A percentile compares a stretch with the other conserved stretches of the same genome.
Evolutionary conservation across 2,888 invertebrate genomes (phyloP).

Genomic region (Philereme vetulata): DNA sequence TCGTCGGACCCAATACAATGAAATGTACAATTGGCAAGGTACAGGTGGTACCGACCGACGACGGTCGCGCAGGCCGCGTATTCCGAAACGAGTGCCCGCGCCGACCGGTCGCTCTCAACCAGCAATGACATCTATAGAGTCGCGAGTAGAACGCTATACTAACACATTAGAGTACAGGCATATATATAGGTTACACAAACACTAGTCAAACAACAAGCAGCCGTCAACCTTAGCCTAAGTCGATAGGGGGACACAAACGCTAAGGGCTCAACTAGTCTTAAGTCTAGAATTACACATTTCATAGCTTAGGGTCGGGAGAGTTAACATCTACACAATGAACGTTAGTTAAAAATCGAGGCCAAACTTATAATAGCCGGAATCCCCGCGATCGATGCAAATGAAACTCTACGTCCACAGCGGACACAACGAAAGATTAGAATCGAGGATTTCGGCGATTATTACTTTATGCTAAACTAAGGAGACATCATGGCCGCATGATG

Average conservation of each 20-base stretch:
- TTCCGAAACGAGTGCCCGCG: conserved; percentile 34
- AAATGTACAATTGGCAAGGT: conserved; percentile 74
- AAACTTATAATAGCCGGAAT: conserved; percentile 51
- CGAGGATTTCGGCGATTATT: conserved; percentile 63
- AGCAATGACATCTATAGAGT: conserved; percentile 55
- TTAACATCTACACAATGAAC: conserved; percentile 46
- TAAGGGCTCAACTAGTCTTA: conserved; percentile 42
- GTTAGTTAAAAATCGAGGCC: conserved; percentile 79
- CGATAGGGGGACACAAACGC: conserved; percentile 44
- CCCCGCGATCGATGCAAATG: conserved; percentile 33
- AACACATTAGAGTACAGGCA: conserved; percentile 57
- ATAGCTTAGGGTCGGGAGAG: conserved; percentile 71
- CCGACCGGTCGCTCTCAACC: conserved; percentile 62
- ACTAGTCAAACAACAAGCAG: conserved; percentile 60
- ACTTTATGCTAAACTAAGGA: conserved; percentile 63
- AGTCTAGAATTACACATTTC: conserved; percentile 78
- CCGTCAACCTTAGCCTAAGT: conserved; percentile 60
- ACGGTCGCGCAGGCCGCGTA: conserved; percentile 33
- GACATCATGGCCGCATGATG: conserved; percentile 83
- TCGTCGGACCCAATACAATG: conserved; percentile 75
- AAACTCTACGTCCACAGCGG: conserved; percentile 7
- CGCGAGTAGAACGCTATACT: conserved; percentile 59
- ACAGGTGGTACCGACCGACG: conserved; percentile 46
- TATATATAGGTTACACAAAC: conserved; percentile 58
- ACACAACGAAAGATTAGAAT: conserved; percentile 3